Conservation (phyloP, 2,888 invertebrate species). For the Prionchulus punctatus region DNA sequence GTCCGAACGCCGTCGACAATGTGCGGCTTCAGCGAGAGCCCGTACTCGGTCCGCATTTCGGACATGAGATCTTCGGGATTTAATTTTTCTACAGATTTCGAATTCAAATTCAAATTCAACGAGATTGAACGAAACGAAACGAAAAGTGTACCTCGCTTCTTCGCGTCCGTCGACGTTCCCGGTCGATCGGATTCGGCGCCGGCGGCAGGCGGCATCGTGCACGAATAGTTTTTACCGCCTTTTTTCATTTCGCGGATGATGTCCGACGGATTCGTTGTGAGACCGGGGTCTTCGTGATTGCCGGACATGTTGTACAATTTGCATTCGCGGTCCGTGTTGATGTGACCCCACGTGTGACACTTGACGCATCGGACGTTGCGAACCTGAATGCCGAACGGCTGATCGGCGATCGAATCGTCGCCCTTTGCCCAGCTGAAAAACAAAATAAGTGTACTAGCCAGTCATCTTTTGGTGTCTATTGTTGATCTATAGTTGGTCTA, state of each 20-base stretch:
- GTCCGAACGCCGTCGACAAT: constrained; percentile 1
- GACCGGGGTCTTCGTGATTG: constrained; percentile 28
- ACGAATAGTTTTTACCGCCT: background rate
- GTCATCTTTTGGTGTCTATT: background rate
- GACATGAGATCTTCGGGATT: constrained; percentile 20
- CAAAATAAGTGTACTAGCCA: constrained; percentile 1
- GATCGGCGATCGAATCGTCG: constrained; percentile 89
- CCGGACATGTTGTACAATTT: constrained; percentile 53
- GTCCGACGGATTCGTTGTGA: constrained; percentile 13
- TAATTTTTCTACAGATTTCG: constrained; percentile 13
- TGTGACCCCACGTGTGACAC: constrained; percentile 98
- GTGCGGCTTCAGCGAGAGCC: constrained; percentile 18
- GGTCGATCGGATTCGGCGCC: background rate
- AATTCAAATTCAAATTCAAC: too few relatives aligned
- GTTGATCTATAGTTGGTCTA: background rate
- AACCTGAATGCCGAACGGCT: constrained; percentile 92
- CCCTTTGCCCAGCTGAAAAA: constrained; percentile 69
- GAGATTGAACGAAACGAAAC: background rate
- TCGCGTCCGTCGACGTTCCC: background rate
- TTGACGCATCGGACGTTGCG: constrained; percentile 94
- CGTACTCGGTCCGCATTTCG: constrained; percentile 29
- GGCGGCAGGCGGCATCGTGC: too few relatives aligned
- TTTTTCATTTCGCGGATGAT: constrained; percentile 3
- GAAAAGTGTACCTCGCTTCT: background rate
- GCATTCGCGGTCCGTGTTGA: constrained; percentile 89